Conservation (phyloP, 1,140 invertebrate genomes). For the Adoxophyes honmai region DNA sequence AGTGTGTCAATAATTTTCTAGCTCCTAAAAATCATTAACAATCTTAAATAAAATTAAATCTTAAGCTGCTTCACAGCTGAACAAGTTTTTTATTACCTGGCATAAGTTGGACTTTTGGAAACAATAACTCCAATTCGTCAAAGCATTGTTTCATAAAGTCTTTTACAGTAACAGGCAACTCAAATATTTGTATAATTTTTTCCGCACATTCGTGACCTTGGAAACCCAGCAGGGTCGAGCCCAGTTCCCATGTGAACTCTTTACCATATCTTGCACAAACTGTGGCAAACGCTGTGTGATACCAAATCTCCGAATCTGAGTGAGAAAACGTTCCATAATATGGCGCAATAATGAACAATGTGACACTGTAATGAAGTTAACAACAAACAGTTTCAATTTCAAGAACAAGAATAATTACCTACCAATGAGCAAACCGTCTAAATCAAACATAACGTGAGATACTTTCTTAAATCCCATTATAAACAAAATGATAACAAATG, state of each 20-base stretch:
- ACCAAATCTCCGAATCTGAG: conserved; percentile 89
- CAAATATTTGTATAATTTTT: conserved; percentile 80
- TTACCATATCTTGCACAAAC: conserved; percentile 84
- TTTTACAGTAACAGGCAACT: conserved; percentile 83
- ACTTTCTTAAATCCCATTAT: conserved; percentile 45
- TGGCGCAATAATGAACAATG: not conserved
- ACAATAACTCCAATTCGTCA: conserved; percentile 76
- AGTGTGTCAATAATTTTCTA: conserved; percentile 81
- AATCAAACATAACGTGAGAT: conserved; percentile 61
- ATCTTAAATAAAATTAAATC: no score
- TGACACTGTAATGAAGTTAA: not conserved
- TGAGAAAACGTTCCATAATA: conserved; percentile 17
- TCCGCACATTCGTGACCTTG: conserved; percentile 80
- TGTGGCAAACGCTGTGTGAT: conserved; percentile 83
- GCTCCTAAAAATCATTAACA: conserved; percentile 77
- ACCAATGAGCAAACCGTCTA: conserved; percentile 59
- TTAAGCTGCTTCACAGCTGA: no score
- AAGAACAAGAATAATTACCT: conserved; percentile 18
- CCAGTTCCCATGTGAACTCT: conserved; percentile 86
- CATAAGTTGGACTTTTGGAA: conserved; percentile 79
- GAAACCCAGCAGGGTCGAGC: conserved; percentile 85
- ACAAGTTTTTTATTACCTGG: conserved; percentile 74
- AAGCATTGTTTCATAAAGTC: conserved; percentile 78
- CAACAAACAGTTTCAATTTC: not conserved
- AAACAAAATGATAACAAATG: no score